Evolutionary conservation across 2,888 invertebrate species (phyloP), one percentile per base, ranked within the genome.

Genomic region (Luperina testacea): DNA sequence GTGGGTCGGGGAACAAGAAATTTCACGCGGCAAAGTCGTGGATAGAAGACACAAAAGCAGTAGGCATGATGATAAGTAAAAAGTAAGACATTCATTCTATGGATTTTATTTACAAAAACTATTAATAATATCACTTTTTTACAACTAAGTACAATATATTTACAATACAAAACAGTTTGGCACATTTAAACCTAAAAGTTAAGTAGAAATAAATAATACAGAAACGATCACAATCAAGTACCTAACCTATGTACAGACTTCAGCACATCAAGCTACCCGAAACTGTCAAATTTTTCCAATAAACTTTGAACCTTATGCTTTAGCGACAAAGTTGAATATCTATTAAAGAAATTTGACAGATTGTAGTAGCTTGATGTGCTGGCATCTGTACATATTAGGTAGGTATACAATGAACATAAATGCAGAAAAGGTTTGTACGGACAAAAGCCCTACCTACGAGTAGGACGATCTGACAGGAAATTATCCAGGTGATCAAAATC

Each of bases 31-130:
- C 5, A 17, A 17, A 51, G 0, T 20, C 20, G 2, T 2, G 51
- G 17, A n/a, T n/a, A n/a, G n/a, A n/a, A n/a, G 48, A 48, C 4
- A 13, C 8, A 57, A 53, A 57, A 53, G 9, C 20, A 24, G 13
- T 64, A 32, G 32, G 32, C 1, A 24, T 64, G 8, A 13, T 38
- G 13, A 13, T 65, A 7, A 65, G 3, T 64, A 65, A 65, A 65
- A 65, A 24, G 24, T 4, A 65, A 65, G 15, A 15, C 1, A 1
- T 59, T 75, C 6, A 32, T 75, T 75, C 13, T 38, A 38, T 45
- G 5, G 15, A 45, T 20, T 78, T 72, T 78, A 78, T 78, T 81
- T 63, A 81, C 45, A 53, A 32, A 81, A 63, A 53, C 51, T 72
- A 45, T 13, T 1, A 20, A 11, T 20, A 72, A 24, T 73, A 72